phyloP scores from a whole-genome alignment of 2,888 invertebrate genomes.

The Leucophora obtusa region DNA sequence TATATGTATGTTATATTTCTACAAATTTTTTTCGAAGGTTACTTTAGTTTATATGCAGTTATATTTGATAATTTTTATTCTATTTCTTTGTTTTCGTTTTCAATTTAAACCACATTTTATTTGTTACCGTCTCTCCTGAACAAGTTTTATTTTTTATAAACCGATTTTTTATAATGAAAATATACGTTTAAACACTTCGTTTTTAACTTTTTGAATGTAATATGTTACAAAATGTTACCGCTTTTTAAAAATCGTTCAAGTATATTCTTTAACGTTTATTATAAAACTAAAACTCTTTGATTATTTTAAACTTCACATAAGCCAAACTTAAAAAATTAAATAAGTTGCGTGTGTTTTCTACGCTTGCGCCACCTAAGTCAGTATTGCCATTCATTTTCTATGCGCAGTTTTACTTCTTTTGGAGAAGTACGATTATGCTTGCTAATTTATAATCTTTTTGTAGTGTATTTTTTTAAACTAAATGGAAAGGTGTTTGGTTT shows the following conservation, averaged over 20 bases:
- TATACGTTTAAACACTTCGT: slow-evolving; percentile 31
- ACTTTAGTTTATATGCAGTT: slow-evolving; percentile 39
- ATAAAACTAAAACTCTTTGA: slow-evolving; percentile 55
- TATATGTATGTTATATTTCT: neutral
- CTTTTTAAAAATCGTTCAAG: slow-evolving; percentile 28
- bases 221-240: slow-evolving; percentile 23
- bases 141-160: slow-evolving; percentile 37
- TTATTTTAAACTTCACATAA: slow-evolving; percentile 20
- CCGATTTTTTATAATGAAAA: slow-evolving; percentile 1
- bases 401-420: neutral
- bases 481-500: slow-evolving; percentile 37
- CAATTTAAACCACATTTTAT: slow-evolving; percentile 17
- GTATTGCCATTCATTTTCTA: slow-evolving; percentile 33
- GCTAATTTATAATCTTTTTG: slow-evolving; percentile 4
- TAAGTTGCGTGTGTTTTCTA: slow-evolving; percentile 41
- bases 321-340: slow-evolving; percentile 17
- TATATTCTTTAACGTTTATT: slow-evolving; percentile 52
- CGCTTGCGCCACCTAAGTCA: slow-evolving; percentile 46
- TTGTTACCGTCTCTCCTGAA: slow-evolving; percentile 37
- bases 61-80: slow-evolving; percentile 1
- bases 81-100: slow-evolving; percentile 12
- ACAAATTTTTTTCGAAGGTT: slow-evolving; percentile 44
- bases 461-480: neutral
- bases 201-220: neutral
- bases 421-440: neutral